Percentiles rank a stretch among this genome's conserved stretches.
Evolutionary conservation across 2,888 invertebrate species (phyloP).

Genomic region (Adineta ricciae): DNA sequence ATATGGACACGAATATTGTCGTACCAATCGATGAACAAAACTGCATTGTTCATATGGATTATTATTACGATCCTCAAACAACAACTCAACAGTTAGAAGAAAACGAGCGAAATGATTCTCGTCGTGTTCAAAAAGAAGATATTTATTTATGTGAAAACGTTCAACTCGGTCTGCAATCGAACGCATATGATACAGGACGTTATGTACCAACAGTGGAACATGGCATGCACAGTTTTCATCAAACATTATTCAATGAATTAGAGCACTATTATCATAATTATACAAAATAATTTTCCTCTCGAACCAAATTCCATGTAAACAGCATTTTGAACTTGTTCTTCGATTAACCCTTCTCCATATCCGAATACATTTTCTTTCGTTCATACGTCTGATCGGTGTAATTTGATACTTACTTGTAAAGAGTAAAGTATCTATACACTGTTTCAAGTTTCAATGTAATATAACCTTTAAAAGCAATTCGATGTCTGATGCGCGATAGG

Average conservation of each 20-base stretch:
- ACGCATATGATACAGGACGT: conserved; percentile 8
- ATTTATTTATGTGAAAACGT: conserved; percentile 19
- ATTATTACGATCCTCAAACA: background rate
- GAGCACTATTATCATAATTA: background rate
- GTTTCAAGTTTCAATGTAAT: background rate
- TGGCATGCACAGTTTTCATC: conserved; percentile 23
- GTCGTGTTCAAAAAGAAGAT: background rate
- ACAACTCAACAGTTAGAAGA: background rate
- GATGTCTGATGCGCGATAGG: too few species aligned
- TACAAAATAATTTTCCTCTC: background rate
- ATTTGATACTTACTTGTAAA: background rate
- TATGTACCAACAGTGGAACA: conserved; percentile 22
- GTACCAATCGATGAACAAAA: background rate
- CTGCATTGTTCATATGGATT: conserved; percentile 21
- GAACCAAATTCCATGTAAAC: too few species aligned
- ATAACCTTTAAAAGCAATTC: background rate
- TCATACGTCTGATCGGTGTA: too few species aligned
- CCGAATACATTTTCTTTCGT: too few species aligned
- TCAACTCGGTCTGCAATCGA: conserved; percentile 17
- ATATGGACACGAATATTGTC: conserved; percentile 16
- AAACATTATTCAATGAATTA: background rate
- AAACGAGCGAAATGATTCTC: background rate
- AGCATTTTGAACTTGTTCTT: too few species aligned
- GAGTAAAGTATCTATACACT: background rate
- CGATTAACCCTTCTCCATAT: too few species aligned